Evolutionary conservation across 2,797 vertebrate genomes (phyloP).

Genomic region (Lerista edwardsae): DNA sequence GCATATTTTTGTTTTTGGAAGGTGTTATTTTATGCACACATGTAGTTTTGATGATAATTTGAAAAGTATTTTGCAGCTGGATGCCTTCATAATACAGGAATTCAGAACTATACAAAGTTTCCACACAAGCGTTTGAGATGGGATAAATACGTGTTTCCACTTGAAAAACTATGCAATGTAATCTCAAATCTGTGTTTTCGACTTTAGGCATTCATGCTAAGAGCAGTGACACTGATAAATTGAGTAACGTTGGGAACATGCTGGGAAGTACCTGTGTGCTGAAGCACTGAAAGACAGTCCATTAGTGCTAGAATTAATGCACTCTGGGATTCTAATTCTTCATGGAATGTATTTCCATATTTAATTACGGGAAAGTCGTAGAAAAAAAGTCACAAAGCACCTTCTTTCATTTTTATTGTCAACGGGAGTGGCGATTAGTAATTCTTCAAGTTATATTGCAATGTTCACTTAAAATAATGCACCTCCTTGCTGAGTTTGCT

Average conservation of each 20-base stretch:
- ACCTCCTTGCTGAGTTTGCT: conserved; percentile 85
- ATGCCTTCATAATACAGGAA: conserved; percentile 8
- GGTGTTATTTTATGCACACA: fast-evolving
- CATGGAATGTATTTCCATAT: conserved; percentile 85
- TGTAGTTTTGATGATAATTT: not conserved
- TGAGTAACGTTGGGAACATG: conserved; percentile 56
- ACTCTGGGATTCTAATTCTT: conserved; percentile 81
- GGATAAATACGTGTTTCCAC: conserved; percentile 37
- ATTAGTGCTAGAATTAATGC: conserved; percentile 86
- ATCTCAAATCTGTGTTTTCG: conserved; percentile 56
- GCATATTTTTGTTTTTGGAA: not conserved
- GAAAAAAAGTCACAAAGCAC: conserved; percentile 80
- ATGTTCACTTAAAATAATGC: conserved; percentile 90
- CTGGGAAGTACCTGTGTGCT: conserved; percentile 73
- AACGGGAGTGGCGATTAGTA: conserved; percentile 83
- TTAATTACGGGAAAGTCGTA: conserved; percentile 85
- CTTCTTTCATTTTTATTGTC: conserved; percentile 89
- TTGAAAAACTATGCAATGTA: conserved; percentile 36
- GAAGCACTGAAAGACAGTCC: conserved; percentile 73
- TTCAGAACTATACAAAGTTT: conserved; percentile 25
- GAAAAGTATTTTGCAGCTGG: not conserved
- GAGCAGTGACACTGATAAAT: conserved; percentile 68
- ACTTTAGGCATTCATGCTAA: conserved; percentile 43
- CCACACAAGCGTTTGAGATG: conserved; percentile 23
- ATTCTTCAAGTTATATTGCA: conserved; percentile 89